phyloP scores from a whole-genome alignment of 2,888 invertebrate species.

The Nasonovia ribisnigri region DNA sequence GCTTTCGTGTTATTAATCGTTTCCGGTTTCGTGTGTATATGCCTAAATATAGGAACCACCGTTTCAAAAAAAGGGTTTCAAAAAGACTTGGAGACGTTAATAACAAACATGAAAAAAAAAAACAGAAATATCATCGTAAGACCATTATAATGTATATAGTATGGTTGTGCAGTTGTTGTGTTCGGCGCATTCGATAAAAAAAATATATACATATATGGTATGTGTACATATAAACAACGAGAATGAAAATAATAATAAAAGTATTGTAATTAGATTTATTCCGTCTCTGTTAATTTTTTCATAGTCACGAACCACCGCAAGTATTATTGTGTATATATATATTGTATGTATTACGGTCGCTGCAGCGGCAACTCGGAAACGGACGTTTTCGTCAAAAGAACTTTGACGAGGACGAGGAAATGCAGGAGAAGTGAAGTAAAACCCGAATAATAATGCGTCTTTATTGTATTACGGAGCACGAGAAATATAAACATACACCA shows the following conservation, averaged over 20 bases:
- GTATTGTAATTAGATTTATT: constrained; percentile 38
- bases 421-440: neutral
- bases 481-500: neutral
- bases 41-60: neutral
- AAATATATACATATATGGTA: neutral
- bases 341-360: neutral
- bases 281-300: constrained; percentile 24
- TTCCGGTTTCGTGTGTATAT: neutral
- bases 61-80: neutral
- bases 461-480: neutral
- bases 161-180: neutral
- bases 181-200: neutral
- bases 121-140: neutral
- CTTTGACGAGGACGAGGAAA: neutral
- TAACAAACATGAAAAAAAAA: neutral
- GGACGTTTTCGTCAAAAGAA: neutral
- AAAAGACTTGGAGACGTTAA: neutral
- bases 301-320: neutral
- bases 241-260: neutral
- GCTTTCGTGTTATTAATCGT: neutral
- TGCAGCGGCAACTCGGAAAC: neutral
- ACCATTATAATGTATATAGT: neutral
- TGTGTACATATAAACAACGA: neutral
- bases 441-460: constrained; percentile 12
- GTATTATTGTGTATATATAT: neutral